Evolutionary conservation across 1,140 invertebrate genomes (phyloP).

Genomic region (Maconellicoccus hirsutus): DNA sequence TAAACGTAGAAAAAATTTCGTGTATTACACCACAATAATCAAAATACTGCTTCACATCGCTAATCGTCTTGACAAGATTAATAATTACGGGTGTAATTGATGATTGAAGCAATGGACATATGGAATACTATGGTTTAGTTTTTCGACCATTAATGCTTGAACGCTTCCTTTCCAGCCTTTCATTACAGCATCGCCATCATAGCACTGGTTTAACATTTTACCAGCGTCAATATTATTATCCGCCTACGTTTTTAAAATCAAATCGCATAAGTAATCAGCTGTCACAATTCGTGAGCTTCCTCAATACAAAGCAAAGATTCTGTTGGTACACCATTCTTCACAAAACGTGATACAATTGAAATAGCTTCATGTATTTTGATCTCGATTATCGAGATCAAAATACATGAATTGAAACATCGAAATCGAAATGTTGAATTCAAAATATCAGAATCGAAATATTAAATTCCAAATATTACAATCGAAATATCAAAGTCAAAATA

Average conservation of each 20-base stretch:
- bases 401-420: no score
- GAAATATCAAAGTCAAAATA: no score
- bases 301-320: no score
- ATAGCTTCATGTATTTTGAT: no score
- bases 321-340: no score
- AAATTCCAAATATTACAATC: no score
- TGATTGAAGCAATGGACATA: conserved; percentile 1
- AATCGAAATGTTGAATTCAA: no score
- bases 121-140: neutral
- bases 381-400: no score
- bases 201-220: neutral
- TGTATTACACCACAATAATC: neutral
- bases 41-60: neutral
- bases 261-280: neutral
- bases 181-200: neutral
- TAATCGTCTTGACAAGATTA: neutral
- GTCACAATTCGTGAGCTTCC: neutral
- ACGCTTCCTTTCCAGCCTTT: neutral
- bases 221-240: neutral
- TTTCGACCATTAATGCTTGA: neutral
- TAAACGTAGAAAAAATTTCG: neutral
- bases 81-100: neutral
- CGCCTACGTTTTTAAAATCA: neutral
- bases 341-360: no score
- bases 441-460: no score